Base-by-base conservation (phyloP, 2,888 invertebrate genomes). In the Panorpa germanica region DNA sequence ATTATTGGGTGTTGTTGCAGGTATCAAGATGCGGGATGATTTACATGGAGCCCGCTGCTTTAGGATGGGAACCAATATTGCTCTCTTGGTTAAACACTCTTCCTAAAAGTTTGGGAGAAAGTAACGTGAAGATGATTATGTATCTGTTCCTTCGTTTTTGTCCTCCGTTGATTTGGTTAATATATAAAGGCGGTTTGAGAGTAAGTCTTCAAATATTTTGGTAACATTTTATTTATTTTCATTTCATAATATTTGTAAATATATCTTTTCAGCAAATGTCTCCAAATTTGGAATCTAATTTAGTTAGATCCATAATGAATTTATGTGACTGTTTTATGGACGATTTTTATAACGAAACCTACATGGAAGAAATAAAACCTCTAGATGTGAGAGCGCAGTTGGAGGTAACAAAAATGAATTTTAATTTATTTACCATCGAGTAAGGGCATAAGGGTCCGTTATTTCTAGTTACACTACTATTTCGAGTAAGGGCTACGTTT, bases 1-100 rank as follows among this genome's bases (percentile, higher is more conserved):
- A n/a, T n/a, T n/a, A n/a, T n/a, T n/a, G n/a, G n/a, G n/a, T n/a
- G n/a, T n/a, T n/a, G n/a, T n/a, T n/a, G n/a, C n/a, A n/a, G 57
- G 83, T 93, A 2, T 91, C 90, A 1, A 70, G 93, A 19, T 91
- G 90, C 50, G 93, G 93, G 23, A 93, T 95, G 90, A 85, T 95
- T 42, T 93, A 91, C 50, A 66, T 93, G 70, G 91, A 93, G 49
- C 88, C 90, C 0, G 59, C 64, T 17, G 74, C 78, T 0, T 59
- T 93, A n/a, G 91, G 93, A 6, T 95, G 93, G 93, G 70, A 81
- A 40, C 81, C 85, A 1, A 49, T 93, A 18, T 48, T 90, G 18
- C 60, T 67, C 33, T 88, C 90, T 0, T 93, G 91, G 83, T 59
- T 90, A 38, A 75, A 78, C 42, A 66, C 65, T 0, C 54, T 85